phyloP scores from a whole-genome alignment of 2,113 vertebrate species.

The Pycnonotus jocosus region DNA sequence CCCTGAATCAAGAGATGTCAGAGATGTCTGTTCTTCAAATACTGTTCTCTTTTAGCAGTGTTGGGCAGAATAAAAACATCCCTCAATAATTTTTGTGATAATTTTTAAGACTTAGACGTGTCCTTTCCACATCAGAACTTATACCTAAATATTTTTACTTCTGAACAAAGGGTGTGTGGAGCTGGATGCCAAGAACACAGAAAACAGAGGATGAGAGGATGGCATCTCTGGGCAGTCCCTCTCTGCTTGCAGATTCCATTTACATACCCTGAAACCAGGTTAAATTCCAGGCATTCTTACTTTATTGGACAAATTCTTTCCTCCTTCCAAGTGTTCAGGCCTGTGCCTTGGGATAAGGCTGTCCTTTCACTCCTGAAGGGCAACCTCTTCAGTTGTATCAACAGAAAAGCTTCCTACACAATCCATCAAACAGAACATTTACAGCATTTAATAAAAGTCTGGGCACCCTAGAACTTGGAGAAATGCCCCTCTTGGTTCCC shows the following conservation, averaged over 20 bases:
- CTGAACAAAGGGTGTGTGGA: not conserved
- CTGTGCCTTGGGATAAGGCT: not conserved
- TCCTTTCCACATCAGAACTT: not conserved
- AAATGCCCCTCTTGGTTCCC: not conserved
- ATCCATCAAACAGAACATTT: not conserved
- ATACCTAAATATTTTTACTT: not conserved
- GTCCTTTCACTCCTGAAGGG: not conserved
- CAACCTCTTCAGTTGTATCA: not conserved
- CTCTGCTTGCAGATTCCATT: not conserved
- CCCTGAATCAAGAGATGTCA: not conserved
- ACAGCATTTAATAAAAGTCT: not conserved
- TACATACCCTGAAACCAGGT: not conserved
- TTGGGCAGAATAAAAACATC: not conserved
- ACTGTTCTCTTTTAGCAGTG: not conserved
- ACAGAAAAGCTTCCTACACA: not conserved
- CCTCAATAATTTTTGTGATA: not conserved
- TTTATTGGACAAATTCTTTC: not conserved
- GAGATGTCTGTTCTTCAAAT: not conserved
- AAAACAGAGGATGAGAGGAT: not conserved
- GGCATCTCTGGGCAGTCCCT: not conserved
- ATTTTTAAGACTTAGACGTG: not conserved
- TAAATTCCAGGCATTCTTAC: constrained; percentile 9
- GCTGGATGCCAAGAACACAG: not conserved
- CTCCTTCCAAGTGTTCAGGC: not conserved
- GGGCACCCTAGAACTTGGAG: not conserved